Evolutionary conservation across 2,888 invertebrate species (phyloP).

Genomic region (Dryococelus australis): DNA sequence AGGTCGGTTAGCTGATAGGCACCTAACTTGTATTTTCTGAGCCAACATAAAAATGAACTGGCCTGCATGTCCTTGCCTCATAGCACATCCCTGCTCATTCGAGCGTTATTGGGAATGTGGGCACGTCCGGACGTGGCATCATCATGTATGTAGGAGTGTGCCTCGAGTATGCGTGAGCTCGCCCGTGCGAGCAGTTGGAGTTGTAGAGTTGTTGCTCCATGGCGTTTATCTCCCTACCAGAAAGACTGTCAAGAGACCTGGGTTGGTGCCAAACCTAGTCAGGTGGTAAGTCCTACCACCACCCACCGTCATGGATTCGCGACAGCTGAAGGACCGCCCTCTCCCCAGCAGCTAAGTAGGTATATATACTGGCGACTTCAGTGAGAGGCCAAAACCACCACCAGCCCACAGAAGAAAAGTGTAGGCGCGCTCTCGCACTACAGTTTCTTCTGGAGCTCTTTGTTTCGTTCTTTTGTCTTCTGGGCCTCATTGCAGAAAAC

Average conservation of each 20-base stretch:
- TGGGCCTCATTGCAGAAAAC: too few relatives aligned
- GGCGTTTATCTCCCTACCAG: neutral
- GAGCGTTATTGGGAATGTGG: neutral
- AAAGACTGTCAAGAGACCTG: neutral
- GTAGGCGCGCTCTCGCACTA: neutral
- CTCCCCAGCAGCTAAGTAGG: too few relatives aligned
- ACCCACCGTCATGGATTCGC: neutral
- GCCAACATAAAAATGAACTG: neutral
- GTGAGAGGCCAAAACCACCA: too few relatives aligned
- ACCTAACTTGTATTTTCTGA: neutral
- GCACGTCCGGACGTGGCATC: too few relatives aligned
- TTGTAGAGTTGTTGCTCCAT: neutral
- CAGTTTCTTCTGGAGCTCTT: neutral
- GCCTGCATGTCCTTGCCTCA: neutral
- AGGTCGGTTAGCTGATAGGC: too few relatives aligned
- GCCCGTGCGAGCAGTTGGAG: neutral
- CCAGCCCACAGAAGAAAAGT: neutral
- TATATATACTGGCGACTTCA: neutral
- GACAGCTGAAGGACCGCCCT: too few relatives aligned
- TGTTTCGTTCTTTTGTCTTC: neutral
- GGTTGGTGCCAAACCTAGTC: neutral
- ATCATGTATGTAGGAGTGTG: neutral
- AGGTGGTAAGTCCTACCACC: neutral
- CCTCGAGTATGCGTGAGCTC: neutral
- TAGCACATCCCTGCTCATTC: neutral